Conservation (phyloP, 2,797 vertebrate species). For the Phrynocephalus vlangalii region DNA sequence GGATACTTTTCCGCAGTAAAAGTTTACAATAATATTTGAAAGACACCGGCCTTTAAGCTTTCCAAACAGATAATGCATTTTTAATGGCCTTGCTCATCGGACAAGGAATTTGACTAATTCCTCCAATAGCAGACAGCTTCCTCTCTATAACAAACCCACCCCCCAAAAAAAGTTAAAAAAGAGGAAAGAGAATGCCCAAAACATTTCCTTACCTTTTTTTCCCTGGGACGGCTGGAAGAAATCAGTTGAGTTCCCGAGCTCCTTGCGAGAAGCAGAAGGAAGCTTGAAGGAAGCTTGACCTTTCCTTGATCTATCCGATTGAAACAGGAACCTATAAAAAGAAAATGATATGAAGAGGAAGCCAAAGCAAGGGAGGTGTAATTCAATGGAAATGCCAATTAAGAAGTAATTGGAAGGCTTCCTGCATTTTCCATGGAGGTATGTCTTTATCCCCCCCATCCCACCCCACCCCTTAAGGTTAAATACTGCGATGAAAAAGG, state of each 20-base stretch:
- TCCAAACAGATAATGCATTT: slow-evolving; percentile 78
- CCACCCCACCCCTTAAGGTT: not conserved
- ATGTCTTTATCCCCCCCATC: not conserved
- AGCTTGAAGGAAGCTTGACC: slow-evolving; percentile 41
- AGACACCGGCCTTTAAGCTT: slow-evolving; percentile 72
- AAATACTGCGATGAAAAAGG: not conserved
- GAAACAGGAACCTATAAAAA: slow-evolving; percentile 18
- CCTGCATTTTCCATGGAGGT: not conserved
- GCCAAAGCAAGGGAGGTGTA: not conserved
- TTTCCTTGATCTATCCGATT: slow-evolving; percentile 32
- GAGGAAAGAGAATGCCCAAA: slow-evolving; percentile 52
- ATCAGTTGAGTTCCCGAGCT: slow-evolving; percentile 55
- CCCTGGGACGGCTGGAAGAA: slow-evolving; percentile 49
- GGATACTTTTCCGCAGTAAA: slow-evolving; percentile 73
- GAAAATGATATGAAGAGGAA: slow-evolving; percentile 11
- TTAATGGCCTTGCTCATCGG: slow-evolving; percentile 75
- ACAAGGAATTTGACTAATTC: slow-evolving; percentile 76
- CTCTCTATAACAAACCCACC: slow-evolving; percentile 59
- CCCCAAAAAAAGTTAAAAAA: slow-evolving; percentile 55
- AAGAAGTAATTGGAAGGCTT: slow-evolving; percentile 9
- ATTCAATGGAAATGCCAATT: slow-evolving; percentile 39
- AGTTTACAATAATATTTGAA: slow-evolving; percentile 74
- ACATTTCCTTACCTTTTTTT: slow-evolving; percentile 56
- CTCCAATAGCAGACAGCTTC: slow-evolving; percentile 66
- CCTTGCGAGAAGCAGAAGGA: slow-evolving; percentile 47